Base-by-base conservation (phyloP, 2,113 vertebrate species). In the Mobula birostris region DNA sequence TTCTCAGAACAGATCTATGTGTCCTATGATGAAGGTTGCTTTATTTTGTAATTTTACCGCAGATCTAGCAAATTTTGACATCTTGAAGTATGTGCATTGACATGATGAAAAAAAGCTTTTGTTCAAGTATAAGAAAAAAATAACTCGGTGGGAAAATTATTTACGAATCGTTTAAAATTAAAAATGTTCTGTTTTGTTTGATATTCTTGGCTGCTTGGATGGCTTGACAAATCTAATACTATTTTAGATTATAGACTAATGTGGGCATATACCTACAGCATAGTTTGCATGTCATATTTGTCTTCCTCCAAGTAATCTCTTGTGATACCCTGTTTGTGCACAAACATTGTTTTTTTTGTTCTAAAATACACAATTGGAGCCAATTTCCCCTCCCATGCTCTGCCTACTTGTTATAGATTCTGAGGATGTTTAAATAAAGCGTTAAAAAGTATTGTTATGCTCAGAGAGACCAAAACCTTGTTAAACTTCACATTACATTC, bases 351-450 rank as follows among this genome's bases (percentile, higher is more conserved):
- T 70, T 70, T 68, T 40, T 27, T 40, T 74, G 29, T 56, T 93
- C 48, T 72, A 21, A 93, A 74, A 93, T 0, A 74, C 32, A 93
- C 29, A 17, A 93, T 56, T 93, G 11, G 70, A 56, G 36, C 27
- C 40, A 93, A 56, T 27, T 91, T 70, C 66, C 68, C 19, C 8
- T 76, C 36, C 12, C 91, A 24, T 74, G 68, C 91, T 74, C 21
- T 70, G 0, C 5, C 1, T 48, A 40, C 11, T 56, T 8, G 40
- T 93, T 17, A 72, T 68, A 72, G 27, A 72, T 93, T 93, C 32
- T 68, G 36, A 93, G 90, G 90, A 93, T 21, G 40, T 74, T 74
- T 74, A 93, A 93, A 93, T 76, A 70, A 74, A 74, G 68, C 21
- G 27, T 17, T 48, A 48, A 74, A 14, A 93, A 72, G 29, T 1